Base-by-base conservation (phyloP, 2,888 invertebrate genomes). In the Hypena proboscidalis region DNA sequence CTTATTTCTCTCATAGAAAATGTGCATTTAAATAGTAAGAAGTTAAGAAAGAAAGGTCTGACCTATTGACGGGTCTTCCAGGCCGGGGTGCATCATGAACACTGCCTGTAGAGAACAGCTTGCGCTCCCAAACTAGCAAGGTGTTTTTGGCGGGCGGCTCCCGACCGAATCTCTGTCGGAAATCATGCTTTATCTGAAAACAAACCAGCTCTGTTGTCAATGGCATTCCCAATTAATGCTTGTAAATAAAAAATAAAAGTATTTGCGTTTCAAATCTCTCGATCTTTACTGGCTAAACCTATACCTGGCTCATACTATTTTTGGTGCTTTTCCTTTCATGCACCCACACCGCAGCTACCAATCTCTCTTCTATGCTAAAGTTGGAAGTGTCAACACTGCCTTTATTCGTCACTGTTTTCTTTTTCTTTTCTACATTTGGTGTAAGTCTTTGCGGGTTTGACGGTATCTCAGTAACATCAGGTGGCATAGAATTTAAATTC, bases 281-380 rank as follows among this genome's bases (percentile, higher is more conserved):
- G 3, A n/a, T n/a, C n/a, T n/a, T n/a, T 25, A 27, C 11, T 4
- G 11, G 14, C 31, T 36, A 7, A 2, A 7, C 7, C 29, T 8
- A n/a, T 25, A 76, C 81, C 46, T 79, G 74, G 10, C 69, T 70
- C 43, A 82, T 74, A 25, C 73, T 74, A 17, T 36, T 67, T 26
- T 65, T 77, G 6, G 85, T 83, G 40, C 72, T 70, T 31, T 77
- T 75, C 31, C 85, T 77, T 62, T 91, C 90, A 43, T 91, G 90
- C 14, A 90, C 86, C 90, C 90, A 91, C 11, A 87, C 90, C 1
- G 89, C 90, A 0, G 90, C 77, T 14, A 91, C 80, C 8, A 90
- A 69, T 50, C 88, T 77, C 64, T 89, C 84, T 50, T 90, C 90
- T 30, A 86, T 77, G 1, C 79, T 84, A 26, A 77, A 82, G 20